Evolutionary conservation across 2,888 invertebrate species (phyloP), one percentile per base, ranked within the genome.

Genomic region (Gisinianus flammeolus): DNA sequence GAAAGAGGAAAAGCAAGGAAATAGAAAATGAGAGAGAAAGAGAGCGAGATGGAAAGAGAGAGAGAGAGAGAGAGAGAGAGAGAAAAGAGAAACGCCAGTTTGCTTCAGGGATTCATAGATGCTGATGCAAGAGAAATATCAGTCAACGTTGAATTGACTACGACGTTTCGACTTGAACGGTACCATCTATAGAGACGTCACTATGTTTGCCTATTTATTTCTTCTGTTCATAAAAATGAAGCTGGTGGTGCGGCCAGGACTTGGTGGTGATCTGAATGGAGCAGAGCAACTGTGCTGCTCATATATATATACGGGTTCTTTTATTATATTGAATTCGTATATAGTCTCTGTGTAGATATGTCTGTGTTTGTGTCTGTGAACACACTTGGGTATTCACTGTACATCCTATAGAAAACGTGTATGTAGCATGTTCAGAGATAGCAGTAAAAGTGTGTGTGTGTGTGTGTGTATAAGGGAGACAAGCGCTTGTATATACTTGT

Each of bases 81-180:
- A 54, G 54, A 70, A 26, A 30, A 70, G 26, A 26, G 70, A 70
- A 70, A 54, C 26, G 54, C 54, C 22, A 70, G 70, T 54, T 54
- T 70, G 70, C 70, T 70, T 70, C 54, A 28, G 70, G 70, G 70
- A 70, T 70, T 70, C 52, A 70, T 52, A 64, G 70, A 70, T 70
- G 70, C 54, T 70, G 70, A 70, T 70, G 30, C 24, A 64, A 26
- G 30, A 3, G 64, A 64, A 64, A 24, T 8, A 26, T 28, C 64
- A 64, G 64, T 64, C 64, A 28, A 64, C 64, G 26, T 22, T 64
- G 44, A 44, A 44, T 6, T 44, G 26, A 24, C 64, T 64, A 64
- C 64, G 64, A 26, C 64, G 64, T 28, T 26, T 22, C 44, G 3
- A 2, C 44, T 19, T 44, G 2, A 12, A 44, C 19, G 12, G 44